A percentile compares a stretch with the other conserved stretches of the same genome.
Conservation (phyloP, 1,140 invertebrate genomes). For the Lordiphosa clarofinis region DNA sequence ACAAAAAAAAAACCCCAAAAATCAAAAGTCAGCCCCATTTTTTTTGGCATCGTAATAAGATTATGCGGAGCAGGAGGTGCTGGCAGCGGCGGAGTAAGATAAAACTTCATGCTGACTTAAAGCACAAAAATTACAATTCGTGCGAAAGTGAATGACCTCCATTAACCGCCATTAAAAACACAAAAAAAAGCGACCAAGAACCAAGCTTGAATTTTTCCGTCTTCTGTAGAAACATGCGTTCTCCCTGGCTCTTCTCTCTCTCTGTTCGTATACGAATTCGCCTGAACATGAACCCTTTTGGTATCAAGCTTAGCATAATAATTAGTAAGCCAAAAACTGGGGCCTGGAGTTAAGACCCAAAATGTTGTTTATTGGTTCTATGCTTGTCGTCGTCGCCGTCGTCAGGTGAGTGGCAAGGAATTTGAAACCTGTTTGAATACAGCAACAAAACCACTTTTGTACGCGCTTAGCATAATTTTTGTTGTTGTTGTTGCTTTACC, state of each 20-base stretch:
- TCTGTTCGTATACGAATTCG: conserved; percentile 48
- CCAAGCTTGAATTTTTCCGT: conserved; percentile 28
- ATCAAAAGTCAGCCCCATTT: conserved; percentile 45
- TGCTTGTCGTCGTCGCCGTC: conserved; percentile 2
- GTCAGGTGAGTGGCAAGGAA: conserved; percentile 66
- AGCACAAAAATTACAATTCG: conserved; percentile 72
- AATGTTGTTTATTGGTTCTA: conserved; percentile 44
- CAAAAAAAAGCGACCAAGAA: conserved; percentile 26
- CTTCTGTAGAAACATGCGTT: conserved; percentile 57
- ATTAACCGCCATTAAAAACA: conserved; percentile 67
- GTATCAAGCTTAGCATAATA: conserved; percentile 67
- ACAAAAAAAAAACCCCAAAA: conserved; percentile 30
- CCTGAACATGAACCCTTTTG: conserved; percentile 59
- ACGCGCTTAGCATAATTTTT: conserved; percentile 72
- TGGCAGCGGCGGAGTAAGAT: conserved; percentile 26
- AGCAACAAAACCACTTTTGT: conserved; percentile 37
- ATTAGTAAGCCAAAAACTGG: conserved; percentile 68
- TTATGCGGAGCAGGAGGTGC: conserved; percentile 44
- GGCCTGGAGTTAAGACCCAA: conserved; percentile 44
- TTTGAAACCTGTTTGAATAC: conserved; percentile 73
- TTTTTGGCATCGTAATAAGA: conserved; percentile 64
- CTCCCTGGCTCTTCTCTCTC: conserved; percentile 23
- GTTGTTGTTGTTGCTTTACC: conserved; percentile 26
- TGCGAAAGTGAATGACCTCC: conserved; percentile 79
- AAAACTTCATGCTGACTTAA: conserved; percentile 51